Base-by-base conservation (phyloP, 2,797 vertebrate genomes). In the Lacerta agilis region DNA sequence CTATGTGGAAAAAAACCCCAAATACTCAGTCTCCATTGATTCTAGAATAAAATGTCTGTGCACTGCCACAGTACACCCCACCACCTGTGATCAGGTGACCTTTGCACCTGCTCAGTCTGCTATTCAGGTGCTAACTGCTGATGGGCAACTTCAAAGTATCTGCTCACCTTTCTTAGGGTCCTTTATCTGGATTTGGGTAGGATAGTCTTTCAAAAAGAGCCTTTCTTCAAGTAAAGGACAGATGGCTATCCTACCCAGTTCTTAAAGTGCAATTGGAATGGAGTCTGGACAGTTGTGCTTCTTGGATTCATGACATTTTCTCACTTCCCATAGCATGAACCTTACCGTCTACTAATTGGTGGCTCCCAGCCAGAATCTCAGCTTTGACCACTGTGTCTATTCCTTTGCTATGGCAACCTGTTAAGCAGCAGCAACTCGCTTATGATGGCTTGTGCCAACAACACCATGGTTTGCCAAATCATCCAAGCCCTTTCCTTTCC, bases 361-460 rank as follows among this genome's bases (percentile, higher is more conserved):
- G 15, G 73, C 82, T 78, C 25, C 9, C 25, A 41, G 45, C 17
- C 43, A 41, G 41, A n/a, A n/a, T 17, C 23, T 38, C 38, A 71
- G 2, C 15, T 55, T 76, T 88, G 55, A 8, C 17, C 29, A 38
- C n/a, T 29, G 3, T 81, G 33, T 64, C 27, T 73, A 2, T 9
- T 58, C 43, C n/a, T 58, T 78, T 78, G 33, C 87, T 83, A 83
- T 83, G 73, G 29, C 81, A 88, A 69, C 33, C 27, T 33, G 83
- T 41, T 20, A 43, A 86, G 64, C 36, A 82, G 67, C 36, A 79
- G 29, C 73, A 71, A 33, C 29, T 78, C 25, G 71, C 33, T 43
- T 18, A 27, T 82, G 15, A 29, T 61, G 25, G 25, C 9, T 79
- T 86, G 29, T 69, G 81, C 33, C 81, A 83, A 58, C 43, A n/a